Conservation (phyloP, 2,888 invertebrate species). For the Rugalucina vietnamica region DNA sequence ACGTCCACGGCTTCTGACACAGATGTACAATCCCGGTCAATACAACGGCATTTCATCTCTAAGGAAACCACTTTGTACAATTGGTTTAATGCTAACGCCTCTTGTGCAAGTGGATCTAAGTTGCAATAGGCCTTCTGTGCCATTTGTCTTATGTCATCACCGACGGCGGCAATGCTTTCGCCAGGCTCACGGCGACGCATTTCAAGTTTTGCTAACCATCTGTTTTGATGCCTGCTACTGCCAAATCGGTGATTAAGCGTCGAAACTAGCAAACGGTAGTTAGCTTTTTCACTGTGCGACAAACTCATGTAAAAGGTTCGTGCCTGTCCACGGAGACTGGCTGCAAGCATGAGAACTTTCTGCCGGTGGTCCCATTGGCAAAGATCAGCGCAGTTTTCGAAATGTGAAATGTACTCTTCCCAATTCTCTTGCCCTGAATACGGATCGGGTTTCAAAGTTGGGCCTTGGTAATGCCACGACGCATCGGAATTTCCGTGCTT, state of each 20-base stretch:
- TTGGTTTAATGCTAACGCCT: conserved; percentile 34
- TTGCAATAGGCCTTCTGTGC: conserved; percentile 32
- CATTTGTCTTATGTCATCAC: conserved; percentile 39
- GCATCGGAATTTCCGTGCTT: too few relatives aligned
- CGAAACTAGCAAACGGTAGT: neutral
- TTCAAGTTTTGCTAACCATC: neutral
- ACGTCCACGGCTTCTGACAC: conserved; percentile 32
- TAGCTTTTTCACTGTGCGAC: too few relatives aligned
- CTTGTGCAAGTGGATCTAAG: conserved; percentile 25
- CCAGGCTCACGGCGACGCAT: neutral
- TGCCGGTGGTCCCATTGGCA: too few relatives aligned
- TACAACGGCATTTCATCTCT: conserved; percentile 40
- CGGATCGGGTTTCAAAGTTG: too few relatives aligned
- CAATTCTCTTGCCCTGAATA: too few relatives aligned
- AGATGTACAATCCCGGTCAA: conserved; percentile 20
- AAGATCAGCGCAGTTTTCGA: too few relatives aligned
- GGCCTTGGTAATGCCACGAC: too few relatives aligned
- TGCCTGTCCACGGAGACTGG: too few relatives aligned
- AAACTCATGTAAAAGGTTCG: too few relatives aligned
- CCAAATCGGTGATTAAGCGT: neutral
- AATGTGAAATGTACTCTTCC: too few relatives aligned
- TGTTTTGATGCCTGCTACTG: neutral
- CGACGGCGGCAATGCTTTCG: conserved; percentile 27
- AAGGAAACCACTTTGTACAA: conserved; percentile 15
- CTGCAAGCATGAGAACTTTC: too few relatives aligned